Evolutionary conservation across 2,797 vertebrate genomes (phyloP).

Genomic region (Vultur gryphus): DNA sequence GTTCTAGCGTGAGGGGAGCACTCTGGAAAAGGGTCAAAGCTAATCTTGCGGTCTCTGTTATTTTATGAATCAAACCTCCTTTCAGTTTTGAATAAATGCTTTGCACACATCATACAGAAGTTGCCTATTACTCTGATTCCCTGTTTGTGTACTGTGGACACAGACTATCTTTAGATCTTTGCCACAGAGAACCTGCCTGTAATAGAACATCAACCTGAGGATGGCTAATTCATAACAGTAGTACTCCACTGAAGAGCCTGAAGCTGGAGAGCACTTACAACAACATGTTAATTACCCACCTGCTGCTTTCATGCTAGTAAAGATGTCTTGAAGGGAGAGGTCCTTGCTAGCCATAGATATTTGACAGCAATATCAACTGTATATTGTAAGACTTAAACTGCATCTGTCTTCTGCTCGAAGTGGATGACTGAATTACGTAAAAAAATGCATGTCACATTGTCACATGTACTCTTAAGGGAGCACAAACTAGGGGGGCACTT

Average conservation of each 20-base stretch:
- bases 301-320: not conserved
- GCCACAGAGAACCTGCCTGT: not conserved
- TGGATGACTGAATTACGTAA: not conserved
- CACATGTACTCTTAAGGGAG: not conserved
- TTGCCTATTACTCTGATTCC: not conserved
- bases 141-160: not conserved
- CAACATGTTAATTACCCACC: not conserved
- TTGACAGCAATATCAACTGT: not conserved
- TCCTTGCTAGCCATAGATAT: not conserved
- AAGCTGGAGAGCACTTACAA: not conserved
- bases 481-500: accelerated
- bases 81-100: not conserved
- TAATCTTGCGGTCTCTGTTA: not conserved
- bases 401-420: not conserved
- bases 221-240: not conserved
- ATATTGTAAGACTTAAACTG: not conserved
- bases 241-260: not conserved
- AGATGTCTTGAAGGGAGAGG: not conserved
- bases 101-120: not conserved
- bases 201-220: not conserved
- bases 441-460: not conserved
- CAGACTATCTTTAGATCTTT: not conserved
- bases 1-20: not conserved
- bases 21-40: not conserved
- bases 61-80: not conserved